Percentiles rank a stretch among this genome's conserved stretches.
Conservation (phyloP, 2,113 vertebrate species). For the Pachyramphus minor region DNA sequence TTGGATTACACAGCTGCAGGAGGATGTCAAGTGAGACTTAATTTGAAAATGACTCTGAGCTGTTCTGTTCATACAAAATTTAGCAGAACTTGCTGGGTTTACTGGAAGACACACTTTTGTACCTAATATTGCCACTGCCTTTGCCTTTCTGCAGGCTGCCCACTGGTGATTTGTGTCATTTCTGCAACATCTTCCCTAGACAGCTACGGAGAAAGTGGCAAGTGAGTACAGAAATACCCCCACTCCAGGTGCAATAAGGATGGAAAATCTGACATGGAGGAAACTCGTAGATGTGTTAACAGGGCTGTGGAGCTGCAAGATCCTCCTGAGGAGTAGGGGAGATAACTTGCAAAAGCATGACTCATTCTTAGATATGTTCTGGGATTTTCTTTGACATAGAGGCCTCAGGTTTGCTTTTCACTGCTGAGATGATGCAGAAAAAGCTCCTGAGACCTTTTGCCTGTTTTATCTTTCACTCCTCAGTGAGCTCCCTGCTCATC, state of each 20-base stretch:
- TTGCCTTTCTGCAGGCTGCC: conserved; percentile 78
- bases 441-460: neutral
- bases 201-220: conserved; percentile 85
- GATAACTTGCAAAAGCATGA: accelerated
- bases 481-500: neutral
- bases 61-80: neutral
- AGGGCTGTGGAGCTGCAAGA: neutral
- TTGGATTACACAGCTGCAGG: neutral
- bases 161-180: conserved; percentile 85
- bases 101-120: neutral
- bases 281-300: accelerated
- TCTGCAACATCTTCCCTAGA: conserved; percentile 81
- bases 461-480: neutral
- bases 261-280: neutral
- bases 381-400: neutral
- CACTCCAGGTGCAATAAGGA: neutral
- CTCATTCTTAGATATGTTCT: neutral
- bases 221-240: conserved; percentile 75
- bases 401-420: neutral
- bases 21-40: neutral
- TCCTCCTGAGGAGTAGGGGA: neutral
- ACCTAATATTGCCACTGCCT: neutral
- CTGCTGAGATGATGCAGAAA: neutral
- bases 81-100: neutral
- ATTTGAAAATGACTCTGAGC: neutral